Conservation (phyloP, 1,140 invertebrate genomes). For the Lepidotrigona ventralis region DNA sequence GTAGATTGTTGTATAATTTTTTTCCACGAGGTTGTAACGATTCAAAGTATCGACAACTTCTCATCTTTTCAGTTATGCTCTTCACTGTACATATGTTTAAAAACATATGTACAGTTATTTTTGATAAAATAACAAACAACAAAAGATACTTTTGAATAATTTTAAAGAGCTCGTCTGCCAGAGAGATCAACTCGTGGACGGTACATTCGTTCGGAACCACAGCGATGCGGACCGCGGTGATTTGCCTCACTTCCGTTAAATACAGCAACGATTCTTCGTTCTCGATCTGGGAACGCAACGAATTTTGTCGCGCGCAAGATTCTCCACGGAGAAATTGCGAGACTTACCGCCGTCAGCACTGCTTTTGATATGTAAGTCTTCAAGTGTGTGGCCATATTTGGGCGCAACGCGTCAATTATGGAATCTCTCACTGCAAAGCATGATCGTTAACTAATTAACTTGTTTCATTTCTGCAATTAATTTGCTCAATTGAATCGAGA, state of each 20-base stretch:
- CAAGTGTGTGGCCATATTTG: slow-evolving; percentile 39
- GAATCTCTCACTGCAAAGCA: not conserved
- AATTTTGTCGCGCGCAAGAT: too few species aligned
- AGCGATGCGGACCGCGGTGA: slow-evolving; percentile 74
- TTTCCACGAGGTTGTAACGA: too few species aligned
- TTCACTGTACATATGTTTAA: too few species aligned
- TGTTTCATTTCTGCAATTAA: too few species aligned
- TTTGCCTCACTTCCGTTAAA: slow-evolving; percentile 74
- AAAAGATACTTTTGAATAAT: slow-evolving; percentile 53
- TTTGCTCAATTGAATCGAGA: too few species aligned
- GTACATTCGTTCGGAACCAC: slow-evolving; percentile 61
- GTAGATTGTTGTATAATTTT: too few species aligned
- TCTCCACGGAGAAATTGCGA: too few species aligned
- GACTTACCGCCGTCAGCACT: slow-evolving; percentile 53
- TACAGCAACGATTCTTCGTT: slow-evolving; percentile 71
- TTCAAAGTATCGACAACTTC: too few species aligned
- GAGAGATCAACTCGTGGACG: slow-evolving; percentile 43
- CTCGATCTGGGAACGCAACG: slow-evolving; percentile 60
- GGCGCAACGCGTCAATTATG: not conserved
- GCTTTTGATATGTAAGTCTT: slow-evolving; percentile 61
- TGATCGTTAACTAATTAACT: not conserved
- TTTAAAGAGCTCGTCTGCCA: slow-evolving; percentile 51
- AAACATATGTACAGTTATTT: too few species aligned
- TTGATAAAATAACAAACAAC: too few species aligned
- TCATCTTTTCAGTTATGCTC: too few species aligned